Base-by-base conservation (phyloP, 2,888 invertebrate genomes). In the Dynastes grantii region DNA sequence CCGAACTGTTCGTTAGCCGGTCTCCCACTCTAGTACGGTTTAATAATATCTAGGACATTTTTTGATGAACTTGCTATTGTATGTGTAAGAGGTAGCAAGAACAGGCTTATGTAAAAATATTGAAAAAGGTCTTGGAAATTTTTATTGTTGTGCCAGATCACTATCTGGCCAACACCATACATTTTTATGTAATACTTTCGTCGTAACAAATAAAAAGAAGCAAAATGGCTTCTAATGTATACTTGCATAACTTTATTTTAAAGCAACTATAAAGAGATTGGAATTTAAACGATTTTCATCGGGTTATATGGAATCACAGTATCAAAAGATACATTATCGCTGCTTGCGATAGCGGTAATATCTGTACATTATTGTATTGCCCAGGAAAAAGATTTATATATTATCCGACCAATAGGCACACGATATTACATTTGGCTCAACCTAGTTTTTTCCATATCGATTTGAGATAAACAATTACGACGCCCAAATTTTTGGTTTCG, bases 371-470 rank as follows among this genome's bases (percentile, higher is more conserved):
- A 58, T 22, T 63, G 45, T 45, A 75, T 75, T 75, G 45, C 40
- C 40, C 45, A 45, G 32, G 63, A 32, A 53, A 55, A 73, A 27
- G 49, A 51, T 27, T 49, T 51, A 51, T 51, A 53, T n/a, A 51
- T 68, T 29, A 75, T 61, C 45, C 61, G 49, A 75, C 73, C 73
- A 75, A 75, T 75, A 22, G 40, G 16, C 61, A 40, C 27, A 16
- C 73, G 22, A 75, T 61, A 63, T 49, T 75, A 75, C 40, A 58
- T 40, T 75, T 75, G 49, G 61, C 16, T 27, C 73, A 75, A 45
- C 73, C 73, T 75, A 61, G 61, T 51, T 68, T 75, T 73, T 75
- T 75, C 40, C 16, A 58, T 75, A 75, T 75, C 73, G 61, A 45
- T 49, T 8, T n/a, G 29, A 61, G 73, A 75, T 75, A 75, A 75